Evolutionary conservation across 1,140 invertebrate genomes (phyloP), one percentile per base, ranked within the genome.

Genomic region (Streblospio benedicti): DNA sequence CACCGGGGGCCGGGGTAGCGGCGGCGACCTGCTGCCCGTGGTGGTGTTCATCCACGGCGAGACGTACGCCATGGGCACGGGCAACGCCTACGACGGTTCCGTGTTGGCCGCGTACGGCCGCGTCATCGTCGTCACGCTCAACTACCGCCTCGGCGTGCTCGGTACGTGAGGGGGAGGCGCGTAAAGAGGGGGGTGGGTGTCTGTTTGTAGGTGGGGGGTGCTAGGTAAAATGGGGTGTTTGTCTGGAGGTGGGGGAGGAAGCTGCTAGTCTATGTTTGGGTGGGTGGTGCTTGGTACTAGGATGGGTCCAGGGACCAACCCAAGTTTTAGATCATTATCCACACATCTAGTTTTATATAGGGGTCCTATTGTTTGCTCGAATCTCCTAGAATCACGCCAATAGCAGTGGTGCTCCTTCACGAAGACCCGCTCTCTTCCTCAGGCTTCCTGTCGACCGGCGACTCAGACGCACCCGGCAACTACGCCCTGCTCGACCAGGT

Each of bases 1-100:
- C n/a, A n/a, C n/a, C n/a, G n/a, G n/a, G n/a, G n/a, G n/a, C n/a
- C n/a, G n/a, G n/a, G n/a, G n/a, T n/a, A n/a, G n/a, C n/a, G n/a
- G n/a, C n/a, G n/a, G 71, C 59, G 64, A 67, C 0, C 67, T 64
- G 3, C 67, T 76, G 76, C 89, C 93, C 0, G 91, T 96, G 25
- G 83, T 97, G 75, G 88, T 97, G 12, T 95, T 92, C 81, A 87
- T 97, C 49, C 93, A 97, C 72, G 93, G 93, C 0, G 93, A 96
- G 77, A 94, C 90, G 67, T 96, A 93, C 80, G 89, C 93, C 74
- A 95, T 91, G 87, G 94, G 92, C 77, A 92, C 90, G 33, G 93
- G 93, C 32, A 96, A 96, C 82, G 87, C 91, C 0, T 96, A 95
- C 80, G 93, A 97, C 70, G 93, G 93, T 57, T 89, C 87, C 56